These are phyloP conservation scores for Bradynema listronoti DNA, from an alignment of 1,140 invertebrate genomes.

Conservation along the genomic window DNA sequence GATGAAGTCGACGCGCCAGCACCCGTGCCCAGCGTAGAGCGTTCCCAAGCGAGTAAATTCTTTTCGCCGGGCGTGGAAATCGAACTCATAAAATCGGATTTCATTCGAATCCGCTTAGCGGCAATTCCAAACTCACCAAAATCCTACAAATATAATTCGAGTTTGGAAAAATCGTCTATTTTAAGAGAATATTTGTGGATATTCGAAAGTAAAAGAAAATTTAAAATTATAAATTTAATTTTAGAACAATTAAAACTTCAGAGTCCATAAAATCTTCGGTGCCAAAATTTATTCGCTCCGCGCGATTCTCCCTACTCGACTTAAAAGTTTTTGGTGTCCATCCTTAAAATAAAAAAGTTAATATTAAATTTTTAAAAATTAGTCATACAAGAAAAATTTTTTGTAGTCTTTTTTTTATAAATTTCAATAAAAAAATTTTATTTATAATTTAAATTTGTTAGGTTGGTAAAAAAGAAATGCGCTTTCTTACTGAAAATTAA, in stretches of 20 bases:
- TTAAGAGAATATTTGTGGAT: too few relatives aligned
- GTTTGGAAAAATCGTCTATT: conserved; percentile 18
- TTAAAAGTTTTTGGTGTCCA: conserved; percentile 85
- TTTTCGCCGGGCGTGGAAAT: conserved; percentile 20
- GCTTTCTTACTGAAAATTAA: too few relatives aligned
- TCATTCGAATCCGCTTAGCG: conserved; percentile 72
- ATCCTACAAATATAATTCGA: conserved; percentile 67
- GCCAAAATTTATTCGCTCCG: conserved; percentile 61
- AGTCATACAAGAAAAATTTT: too few relatives aligned
- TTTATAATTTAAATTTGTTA: too few relatives aligned
- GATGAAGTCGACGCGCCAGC: conserved; percentile 20
- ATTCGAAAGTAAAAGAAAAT: too few relatives aligned
- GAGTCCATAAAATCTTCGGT: conserved; percentile 98
- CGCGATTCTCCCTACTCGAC: conserved; percentile 72
- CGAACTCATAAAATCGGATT: conserved; percentile 66
- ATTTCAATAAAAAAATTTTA: too few relatives aligned
- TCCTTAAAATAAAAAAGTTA: too few relatives aligned
- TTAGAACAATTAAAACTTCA: conserved; percentile 64
- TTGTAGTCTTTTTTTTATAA: too few relatives aligned
- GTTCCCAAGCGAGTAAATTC: conserved; percentile 48
- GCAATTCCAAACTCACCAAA: conserved; percentile 88
- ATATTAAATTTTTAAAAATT: too few relatives aligned
- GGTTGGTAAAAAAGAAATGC: too few relatives aligned
- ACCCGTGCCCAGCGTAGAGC: conserved; percentile 18
- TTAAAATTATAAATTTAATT: not conserved